Evolutionary conservation across 2,888 invertebrate species (phyloP).

Genomic region (Drosophila eohydei): DNA sequence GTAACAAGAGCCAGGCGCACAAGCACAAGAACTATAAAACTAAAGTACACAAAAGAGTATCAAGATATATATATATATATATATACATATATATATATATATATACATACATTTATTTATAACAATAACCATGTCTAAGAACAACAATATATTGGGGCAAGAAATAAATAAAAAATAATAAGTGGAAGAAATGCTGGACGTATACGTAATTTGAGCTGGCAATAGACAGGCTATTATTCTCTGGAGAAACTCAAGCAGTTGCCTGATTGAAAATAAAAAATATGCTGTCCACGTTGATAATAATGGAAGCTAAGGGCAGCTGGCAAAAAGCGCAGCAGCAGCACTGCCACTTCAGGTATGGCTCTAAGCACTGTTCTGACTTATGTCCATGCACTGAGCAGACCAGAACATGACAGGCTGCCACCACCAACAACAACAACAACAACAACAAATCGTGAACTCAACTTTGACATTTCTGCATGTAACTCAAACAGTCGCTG

Average conservation of each 20-base stretch:
- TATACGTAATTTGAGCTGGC: conserved; percentile 49
- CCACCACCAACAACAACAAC: conserved; percentile 23
- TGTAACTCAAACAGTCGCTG: conserved; percentile 41
- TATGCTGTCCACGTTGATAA: conserved; percentile 4
- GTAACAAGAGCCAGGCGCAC: conserved; percentile 19
- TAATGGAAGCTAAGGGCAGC: conserved; percentile 8
- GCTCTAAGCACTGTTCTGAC: conserved; percentile 2
- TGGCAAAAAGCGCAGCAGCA: conserved; percentile 15
- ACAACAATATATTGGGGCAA: conserved; percentile 41
- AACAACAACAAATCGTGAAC: conserved; percentile 26
- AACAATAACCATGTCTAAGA: conserved; percentile 35
- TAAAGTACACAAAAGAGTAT: conserved; percentile 20
- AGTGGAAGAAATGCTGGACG: conserved; percentile 29
- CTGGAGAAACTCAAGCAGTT: conserved; percentile 10
- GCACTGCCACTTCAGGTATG: conserved; percentile 25
- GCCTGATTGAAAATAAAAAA: conserved; percentile 32
- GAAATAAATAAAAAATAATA: conserved; percentile 16
- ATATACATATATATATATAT: conserved; percentile 24
- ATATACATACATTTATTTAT: conserved; percentile 10
- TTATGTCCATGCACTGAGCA: conserved; percentile 24
- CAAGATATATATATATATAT: too few species aligned
- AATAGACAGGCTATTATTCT: not conserved
- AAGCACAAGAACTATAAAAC: conserved; percentile 31
- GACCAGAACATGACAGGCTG: conserved; percentile 41
- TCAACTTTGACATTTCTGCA: conserved; percentile 64